These are phyloP conservation scores for Heliopora coerulea DNA, from an alignment of 92 coral and sea anemone genomes.

Conservation along the genomic window DNA sequence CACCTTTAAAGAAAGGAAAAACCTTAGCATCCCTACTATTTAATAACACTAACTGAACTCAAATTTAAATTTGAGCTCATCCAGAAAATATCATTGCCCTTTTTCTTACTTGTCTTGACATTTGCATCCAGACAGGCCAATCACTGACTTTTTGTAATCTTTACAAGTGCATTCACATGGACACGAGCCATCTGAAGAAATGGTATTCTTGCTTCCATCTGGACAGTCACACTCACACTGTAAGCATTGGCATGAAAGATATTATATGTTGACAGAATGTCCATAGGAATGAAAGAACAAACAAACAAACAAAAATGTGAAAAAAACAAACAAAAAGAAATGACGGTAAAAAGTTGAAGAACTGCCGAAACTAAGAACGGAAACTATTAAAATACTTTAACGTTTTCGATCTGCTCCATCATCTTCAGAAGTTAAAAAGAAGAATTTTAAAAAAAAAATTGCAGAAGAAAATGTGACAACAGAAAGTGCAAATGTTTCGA, in stretches of 20 bases:
- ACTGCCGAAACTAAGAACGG: too few relatives aligned
- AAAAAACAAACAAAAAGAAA: too few relatives aligned
- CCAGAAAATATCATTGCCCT: not conserved
- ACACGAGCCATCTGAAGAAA: conserved; percentile 32
- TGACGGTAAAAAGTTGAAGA: too few relatives aligned
- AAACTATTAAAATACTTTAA: too few relatives aligned
- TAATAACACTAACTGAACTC: not conserved
- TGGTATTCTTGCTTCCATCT: conserved; percentile 9
- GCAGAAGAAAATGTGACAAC: too few relatives aligned
- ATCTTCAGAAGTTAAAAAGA: too few relatives aligned
- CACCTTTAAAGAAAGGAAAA: conserved; percentile 14
- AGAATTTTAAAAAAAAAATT: too few relatives aligned
- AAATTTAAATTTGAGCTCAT: too few relatives aligned
- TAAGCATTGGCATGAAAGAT: not conserved
- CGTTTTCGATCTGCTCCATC: too few relatives aligned
- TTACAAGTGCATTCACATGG: conserved; percentile 34
- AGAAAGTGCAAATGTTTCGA: too few relatives aligned
- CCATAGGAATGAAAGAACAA: not conserved
- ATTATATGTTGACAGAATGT: not conserved
- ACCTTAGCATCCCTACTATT: too few relatives aligned
- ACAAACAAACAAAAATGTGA: too few relatives aligned
- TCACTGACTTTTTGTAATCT: not conserved
- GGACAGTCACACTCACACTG: conserved; percentile 14
- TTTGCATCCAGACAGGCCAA: conserved; percentile 25
- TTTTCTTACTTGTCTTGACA: conserved; percentile 32